Evolutionary conservation across 2,888 invertebrate genomes (phyloP).

Genomic region (Lasioglossum malachurum): DNA sequence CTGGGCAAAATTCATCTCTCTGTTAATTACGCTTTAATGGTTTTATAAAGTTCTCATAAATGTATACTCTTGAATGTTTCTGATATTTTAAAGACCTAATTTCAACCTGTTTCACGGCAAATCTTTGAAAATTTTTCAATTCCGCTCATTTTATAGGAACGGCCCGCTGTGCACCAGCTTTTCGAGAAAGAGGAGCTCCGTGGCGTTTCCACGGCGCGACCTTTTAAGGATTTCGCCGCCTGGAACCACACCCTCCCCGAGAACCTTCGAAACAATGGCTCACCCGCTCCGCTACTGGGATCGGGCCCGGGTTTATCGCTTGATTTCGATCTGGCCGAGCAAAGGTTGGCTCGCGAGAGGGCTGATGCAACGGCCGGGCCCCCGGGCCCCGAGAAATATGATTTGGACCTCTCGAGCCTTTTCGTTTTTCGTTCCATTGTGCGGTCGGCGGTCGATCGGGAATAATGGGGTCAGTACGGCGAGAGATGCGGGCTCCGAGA

Average conservation of each 20-base stretch:
- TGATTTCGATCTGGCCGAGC: conserved; percentile 54
- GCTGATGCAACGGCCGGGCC: conserved; percentile 20
- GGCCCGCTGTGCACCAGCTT: neutral
- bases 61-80: no score
- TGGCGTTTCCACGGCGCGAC: conserved; percentile 44
- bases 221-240: conserved; percentile 62
- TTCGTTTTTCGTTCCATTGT: neutral
- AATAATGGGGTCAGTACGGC: conserved; percentile 7
- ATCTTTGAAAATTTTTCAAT: no score
- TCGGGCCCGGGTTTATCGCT: conserved; percentile 54
- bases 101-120: neutral
- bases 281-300: conserved; percentile 48
- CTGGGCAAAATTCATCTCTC: neutral
- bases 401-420: neutral
- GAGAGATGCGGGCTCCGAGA: neutral
- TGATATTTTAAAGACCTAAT: no score
- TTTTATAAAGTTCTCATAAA: no score
- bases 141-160: neutral
- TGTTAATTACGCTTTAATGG: neutral
- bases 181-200: neutral
- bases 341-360: conserved; percentile 27
- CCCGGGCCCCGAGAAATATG: neutral
- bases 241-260: conserved; percentile 64
- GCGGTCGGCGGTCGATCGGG: neutral
- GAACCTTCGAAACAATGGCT: conserved; percentile 61